Base-by-base conservation (phyloP, 2,113 vertebrate species). In the Leucopsar rothschildi region DNA sequence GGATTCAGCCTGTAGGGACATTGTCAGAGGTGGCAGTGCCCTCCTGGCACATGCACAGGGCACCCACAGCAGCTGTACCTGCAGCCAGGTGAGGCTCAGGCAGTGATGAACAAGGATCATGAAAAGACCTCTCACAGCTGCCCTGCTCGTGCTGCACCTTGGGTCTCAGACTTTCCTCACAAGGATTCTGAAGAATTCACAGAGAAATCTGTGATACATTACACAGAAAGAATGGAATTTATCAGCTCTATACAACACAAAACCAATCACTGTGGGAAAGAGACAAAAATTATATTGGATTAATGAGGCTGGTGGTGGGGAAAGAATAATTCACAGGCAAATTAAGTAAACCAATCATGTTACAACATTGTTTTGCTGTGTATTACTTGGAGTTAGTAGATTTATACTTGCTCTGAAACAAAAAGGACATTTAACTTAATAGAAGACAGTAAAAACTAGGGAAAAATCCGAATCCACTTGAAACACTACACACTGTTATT, bases 1-100 rank as follows among this genome's bases (percentile, higher is more conserved):
- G 66, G 57, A 2, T 4, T 17, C 22, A 14, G 72, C 7, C 69
- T 87, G 42, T 2, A 5, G 63, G 39, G 64, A 3, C 57, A 29
- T 0, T 10, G 68, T 4, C 24, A 76, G 44, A 76, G 53, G 19
- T 22, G 31, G 12, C 9, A 80, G 61, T 49, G 45, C 49, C 44
- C 47, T 88, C 42, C 63, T 69, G 60, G 19, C 59, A 25, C n/a
- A 6, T 0, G 6, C 31, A 16, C 2, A 9, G 21, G 31, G n/a
- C 5, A 5, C 20, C 50, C 31, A 53, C 2, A 49, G 27, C 69
- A 82, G 19, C 39, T 33, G 56, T 6, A n/a, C 29, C 33, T 0
- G 0, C 16, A 20, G 19, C 33, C 35, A 31, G 20, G 11, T 24
- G 37, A 44, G 44, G 28, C 25, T 80, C 5, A 0, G 2, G 9